Evolutionary conservation across 2,888 invertebrate genomes (phyloP).

Genomic region (Folsomia candida): DNA sequence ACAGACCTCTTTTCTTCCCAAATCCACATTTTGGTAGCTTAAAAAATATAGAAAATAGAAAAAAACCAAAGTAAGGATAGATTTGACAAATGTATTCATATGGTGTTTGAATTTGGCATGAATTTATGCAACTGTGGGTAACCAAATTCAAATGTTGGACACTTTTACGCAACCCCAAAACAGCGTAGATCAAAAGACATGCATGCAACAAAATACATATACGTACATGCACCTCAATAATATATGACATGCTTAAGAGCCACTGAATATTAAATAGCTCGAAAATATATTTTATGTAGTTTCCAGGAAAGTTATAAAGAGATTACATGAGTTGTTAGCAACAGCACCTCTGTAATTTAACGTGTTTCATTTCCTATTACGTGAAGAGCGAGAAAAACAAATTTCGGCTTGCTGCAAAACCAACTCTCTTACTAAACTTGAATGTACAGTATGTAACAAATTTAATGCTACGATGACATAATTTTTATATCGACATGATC

Average conservation of each 20-base stretch:
- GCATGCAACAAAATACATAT: too few species aligned
- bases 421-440: background rate
- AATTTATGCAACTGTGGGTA: background rate
- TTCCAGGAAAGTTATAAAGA: background rate
- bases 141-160: slow-evolving; percentile 4
- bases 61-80: too few species aligned
- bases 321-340: too few species aligned
- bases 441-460: too few species aligned
- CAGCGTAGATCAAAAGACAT: background rate
- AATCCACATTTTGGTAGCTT: background rate
- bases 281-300: too few species aligned
- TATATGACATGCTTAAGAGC: background rate
- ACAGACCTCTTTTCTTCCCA: background rate
- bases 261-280: slow-evolving; percentile 6
- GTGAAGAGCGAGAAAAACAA: background rate
- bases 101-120: background rate
- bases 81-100: too few species aligned
- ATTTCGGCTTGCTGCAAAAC: background rate
- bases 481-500: too few species aligned
- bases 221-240: too few species aligned
- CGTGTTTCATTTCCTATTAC: background rate
- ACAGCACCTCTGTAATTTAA: background rate
- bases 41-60: too few species aligned
- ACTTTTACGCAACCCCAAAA: background rate
- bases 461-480: too few species aligned